Base-by-base conservation (phyloP, 2,113 vertebrate species). In the Hippoglossus stenolepis region DNA sequence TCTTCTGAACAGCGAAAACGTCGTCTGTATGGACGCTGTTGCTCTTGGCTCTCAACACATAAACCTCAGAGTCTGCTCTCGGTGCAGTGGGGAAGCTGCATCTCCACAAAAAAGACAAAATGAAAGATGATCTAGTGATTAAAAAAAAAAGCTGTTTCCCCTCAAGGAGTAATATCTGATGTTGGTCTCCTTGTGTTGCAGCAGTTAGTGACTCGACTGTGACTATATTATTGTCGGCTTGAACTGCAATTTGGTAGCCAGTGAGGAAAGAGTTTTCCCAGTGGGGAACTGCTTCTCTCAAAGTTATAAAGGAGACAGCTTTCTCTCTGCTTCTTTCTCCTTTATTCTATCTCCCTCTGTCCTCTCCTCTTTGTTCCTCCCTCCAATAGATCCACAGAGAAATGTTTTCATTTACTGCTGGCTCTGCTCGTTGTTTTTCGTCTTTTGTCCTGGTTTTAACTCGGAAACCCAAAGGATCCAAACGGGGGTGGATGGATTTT, bases 381-480 rank as follows among this genome's bases (percentile, higher is more conserved):
- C 77, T 81, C 62, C 9, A 51, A 56, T 65, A 1, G 47, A 66
- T 65, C 38, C 65, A 26, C 24, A 2, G 77, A 86, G 63, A 71
- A 69, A 82, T 79, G 15, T 68, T n/a, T 81, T 58, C 74, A 72
- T 85, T 78, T 65, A 82, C 38, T 63, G 43, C 63, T 67, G 51
- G 35, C 61, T 86, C 54, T 77, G 18, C 75, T 87, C 40, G 13
- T 35, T 76, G 57, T 67, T 45, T 45, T 80, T 74, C 68, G 28
- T 78, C 51, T 73, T 68, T 70, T 87, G 76, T 75, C 70, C 75
- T 77, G 56, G 62, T 84, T 84, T 82, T 61, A 66, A 67, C 53
- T 69, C 23, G 45, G 21, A 83, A 76, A 31, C 31, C 31, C 31
- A 31, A 31, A 31, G 31, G 31, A 31, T 31, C 6, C 31, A 31